Conservation (phyloP, 2,888 invertebrate species). For the Megamerina dolium region DNA sequence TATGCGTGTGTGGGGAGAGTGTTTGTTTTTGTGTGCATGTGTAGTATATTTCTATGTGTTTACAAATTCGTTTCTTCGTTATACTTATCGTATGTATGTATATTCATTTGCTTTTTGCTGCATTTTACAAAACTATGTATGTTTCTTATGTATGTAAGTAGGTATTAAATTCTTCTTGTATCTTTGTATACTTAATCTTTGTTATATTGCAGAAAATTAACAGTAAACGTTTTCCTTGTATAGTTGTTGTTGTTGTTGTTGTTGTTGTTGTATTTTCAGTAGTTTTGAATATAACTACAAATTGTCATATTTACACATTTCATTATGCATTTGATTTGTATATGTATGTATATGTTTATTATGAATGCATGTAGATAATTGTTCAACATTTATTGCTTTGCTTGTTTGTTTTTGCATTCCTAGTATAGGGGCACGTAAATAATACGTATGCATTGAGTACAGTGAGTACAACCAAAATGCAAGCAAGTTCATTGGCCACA, state of each 20-base stretch:
- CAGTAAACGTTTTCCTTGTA: conserved; percentile 22
- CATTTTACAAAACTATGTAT: background rate
- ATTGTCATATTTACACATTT: conserved; percentile 17
- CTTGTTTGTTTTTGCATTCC: too few species aligned
- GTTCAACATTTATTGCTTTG: too few species aligned
- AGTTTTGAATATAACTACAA: conserved; percentile 19
- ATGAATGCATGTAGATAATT: too few species aligned
- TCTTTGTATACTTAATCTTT: conserved; percentile 1
- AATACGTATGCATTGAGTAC: too few species aligned
- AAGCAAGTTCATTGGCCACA: too few species aligned
- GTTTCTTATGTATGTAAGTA: background rate
- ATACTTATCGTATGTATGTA: background rate
- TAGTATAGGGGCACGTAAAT: too few species aligned
- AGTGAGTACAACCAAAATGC: too few species aligned
- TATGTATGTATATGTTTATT: conserved; percentile 26
- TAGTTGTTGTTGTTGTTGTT: conserved; percentile 20
- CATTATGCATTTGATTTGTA: conserved; percentile 14
- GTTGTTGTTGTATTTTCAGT: too few species aligned
- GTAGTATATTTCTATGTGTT: too few species aligned
- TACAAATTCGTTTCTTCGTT: conserved; percentile 16
- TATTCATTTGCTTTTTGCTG: background rate
- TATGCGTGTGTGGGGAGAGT: too few species aligned
- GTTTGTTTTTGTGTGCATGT: too few species aligned
- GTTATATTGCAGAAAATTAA: conserved; percentile 16
- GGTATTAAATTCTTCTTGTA: background rate